Evolutionary conservation across 2,888 invertebrate genomes (phyloP).

Genomic region (Drosophila picticornis): DNA sequence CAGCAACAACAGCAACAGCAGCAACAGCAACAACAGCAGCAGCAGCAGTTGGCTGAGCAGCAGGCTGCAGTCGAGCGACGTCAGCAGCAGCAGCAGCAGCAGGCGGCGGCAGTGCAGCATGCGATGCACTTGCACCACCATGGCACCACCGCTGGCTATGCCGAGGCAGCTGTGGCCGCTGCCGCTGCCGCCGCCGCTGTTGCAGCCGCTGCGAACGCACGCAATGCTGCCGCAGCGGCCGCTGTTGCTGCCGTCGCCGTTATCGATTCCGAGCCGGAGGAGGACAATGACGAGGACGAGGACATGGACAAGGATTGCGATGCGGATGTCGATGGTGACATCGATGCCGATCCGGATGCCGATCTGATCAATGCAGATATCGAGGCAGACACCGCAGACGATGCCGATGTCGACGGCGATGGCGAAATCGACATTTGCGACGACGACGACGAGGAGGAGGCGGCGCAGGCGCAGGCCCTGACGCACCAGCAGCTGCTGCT

Average conservation of each 20-base stretch:
- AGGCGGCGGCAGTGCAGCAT: conserved; percentile 46
- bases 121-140: conserved; percentile 69
- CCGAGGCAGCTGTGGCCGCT: conserved; percentile 70
- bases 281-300: conserved; percentile 62
- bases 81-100: conserved; percentile 75
- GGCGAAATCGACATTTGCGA: conserved; percentile 83
- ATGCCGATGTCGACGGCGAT: conserved; percentile 55
- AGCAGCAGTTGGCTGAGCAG: conserved; percentile 69
- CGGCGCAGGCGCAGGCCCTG: conserved; percentile 39
- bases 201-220: conserved; percentile 66
- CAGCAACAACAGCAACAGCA: conserved; percentile 66
- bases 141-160: conserved; percentile 61
- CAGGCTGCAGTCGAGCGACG: conserved; percentile 54
- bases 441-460: conserved; percentile 74
- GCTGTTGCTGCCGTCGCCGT: conserved; percentile 52
- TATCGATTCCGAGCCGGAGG: conserved; percentile 60
- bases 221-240: conserved; percentile 64
- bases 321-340: conserved; percentile 25
- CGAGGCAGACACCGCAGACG: conserved; percentile 24
- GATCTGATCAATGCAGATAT: conserved; percentile 32
- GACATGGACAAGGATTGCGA: conserved; percentile 57
- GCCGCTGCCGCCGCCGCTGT: conserved; percentile 70
- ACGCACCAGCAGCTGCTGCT: conserved; percentile 68
- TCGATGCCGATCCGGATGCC: conserved; percentile 36
- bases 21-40: conserved; percentile 73